Percentiles rank a stretch among this genome's conserved stretches.
phyloP scores from a whole-genome alignment of 2,113 vertebrate genomes.

The Hemiprocne comata region DNA sequence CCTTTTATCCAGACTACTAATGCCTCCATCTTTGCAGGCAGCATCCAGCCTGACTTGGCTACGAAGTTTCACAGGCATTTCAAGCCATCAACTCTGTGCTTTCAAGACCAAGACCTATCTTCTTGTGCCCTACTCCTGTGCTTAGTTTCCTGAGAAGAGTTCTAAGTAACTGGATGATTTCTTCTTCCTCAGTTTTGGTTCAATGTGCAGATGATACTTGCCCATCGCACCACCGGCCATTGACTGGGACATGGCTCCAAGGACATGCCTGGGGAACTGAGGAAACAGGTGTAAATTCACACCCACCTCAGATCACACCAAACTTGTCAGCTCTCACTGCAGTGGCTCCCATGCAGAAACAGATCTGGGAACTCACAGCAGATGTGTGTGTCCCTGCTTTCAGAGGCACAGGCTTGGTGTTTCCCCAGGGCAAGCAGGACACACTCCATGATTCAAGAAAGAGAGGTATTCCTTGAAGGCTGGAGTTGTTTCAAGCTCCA shows the following conservation, averaged over 20 bases:
- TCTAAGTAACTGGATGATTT: background rate
- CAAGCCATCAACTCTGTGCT: background rate
- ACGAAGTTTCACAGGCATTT: background rate
- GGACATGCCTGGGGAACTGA: background rate
- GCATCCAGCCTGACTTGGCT: background rate
- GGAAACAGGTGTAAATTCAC: background rate
- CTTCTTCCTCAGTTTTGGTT: background rate
- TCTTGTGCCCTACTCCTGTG: background rate
- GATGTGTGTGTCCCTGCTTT: background rate
- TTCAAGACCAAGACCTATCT: background rate
- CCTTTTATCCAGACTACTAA: background rate
- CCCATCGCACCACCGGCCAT: background rate
- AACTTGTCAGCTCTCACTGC: background rate
- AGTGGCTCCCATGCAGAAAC: background rate
- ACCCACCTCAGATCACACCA: background rate
- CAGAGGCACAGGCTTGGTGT: rapidly evolving
- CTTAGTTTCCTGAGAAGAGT: background rate
- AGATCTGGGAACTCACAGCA: background rate
- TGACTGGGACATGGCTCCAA: background rate
- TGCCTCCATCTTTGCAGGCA: background rate
- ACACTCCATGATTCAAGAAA: background rate
- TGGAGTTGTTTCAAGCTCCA: constrained; percentile 3
- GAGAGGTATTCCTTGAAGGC: background rate
- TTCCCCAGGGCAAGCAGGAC: background rate
- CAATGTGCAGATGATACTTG: background rate